These are phyloP conservation scores for Vireo griseus DNA, from an alignment of 2,797 vertebrate genomes.

Conservation along the genomic window DNA sequence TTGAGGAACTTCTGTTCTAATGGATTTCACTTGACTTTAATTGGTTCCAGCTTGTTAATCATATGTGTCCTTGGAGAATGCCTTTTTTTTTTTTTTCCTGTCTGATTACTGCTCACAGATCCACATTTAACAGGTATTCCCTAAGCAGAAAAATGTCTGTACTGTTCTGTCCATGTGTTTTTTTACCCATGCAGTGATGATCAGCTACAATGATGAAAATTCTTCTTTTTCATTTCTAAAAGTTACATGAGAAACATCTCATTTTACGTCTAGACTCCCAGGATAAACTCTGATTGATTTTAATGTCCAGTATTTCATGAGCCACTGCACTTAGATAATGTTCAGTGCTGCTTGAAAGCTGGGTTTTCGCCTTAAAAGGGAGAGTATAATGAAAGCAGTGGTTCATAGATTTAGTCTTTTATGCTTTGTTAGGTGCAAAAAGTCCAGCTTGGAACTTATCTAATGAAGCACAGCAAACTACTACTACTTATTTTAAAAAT, in stretches of 20 bases:
- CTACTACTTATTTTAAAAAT: background rate
- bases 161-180: background rate
- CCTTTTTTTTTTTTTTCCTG: rapidly evolving
- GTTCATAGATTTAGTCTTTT: background rate
- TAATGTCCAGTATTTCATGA: background rate
- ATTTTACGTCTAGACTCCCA: background rate
- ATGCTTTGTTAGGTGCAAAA: background rate
- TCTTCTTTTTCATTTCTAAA: background rate
- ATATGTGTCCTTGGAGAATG: background rate
- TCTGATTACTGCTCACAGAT: background rate
- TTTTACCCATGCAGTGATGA: background rate
- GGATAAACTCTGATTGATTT: slow-evolving; percentile 12
- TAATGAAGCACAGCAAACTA: background rate
- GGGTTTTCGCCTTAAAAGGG: background rate
- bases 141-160: background rate
- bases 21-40: background rate
- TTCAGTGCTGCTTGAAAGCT: background rate
- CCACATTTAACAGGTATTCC: background rate
- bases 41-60: slow-evolving; percentile 11
- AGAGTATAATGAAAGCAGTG: background rate
- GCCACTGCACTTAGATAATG: background rate
- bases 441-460: background rate
- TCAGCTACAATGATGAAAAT: background rate
- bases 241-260: background rate
- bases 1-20: background rate